A percentile compares a stretch with the other conserved stretches of the same genome.
Conservation (phyloP, 2,888 invertebrate species). For the Drosophila borborema region DNA sequence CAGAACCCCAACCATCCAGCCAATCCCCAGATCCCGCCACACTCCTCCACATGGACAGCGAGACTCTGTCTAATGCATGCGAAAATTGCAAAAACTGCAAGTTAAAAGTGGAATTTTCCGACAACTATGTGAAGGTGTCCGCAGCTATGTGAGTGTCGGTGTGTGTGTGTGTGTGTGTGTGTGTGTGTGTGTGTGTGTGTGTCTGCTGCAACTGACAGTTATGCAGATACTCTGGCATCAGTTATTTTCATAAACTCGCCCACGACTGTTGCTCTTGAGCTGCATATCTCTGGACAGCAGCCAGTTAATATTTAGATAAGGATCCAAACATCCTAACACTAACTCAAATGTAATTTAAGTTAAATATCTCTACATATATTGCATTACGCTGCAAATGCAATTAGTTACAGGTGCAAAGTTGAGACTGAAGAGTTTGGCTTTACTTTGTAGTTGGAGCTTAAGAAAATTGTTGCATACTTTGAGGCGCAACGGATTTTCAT, state of each 20-base stretch:
- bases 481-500: background rate
- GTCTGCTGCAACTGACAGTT: slow-evolving; percentile 32
- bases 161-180: slow-evolving; percentile 3
- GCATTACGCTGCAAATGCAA: slow-evolving; percentile 41
- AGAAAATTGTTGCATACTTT: slow-evolving; percentile 36
- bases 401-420: slow-evolving; percentile 39
- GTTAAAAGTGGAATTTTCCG: slow-evolving; percentile 55
- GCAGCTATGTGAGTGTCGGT: slow-evolving; percentile 6
- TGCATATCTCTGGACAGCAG: slow-evolving; percentile 44
- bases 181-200: slow-evolving; percentile 3
- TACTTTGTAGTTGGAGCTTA: background rate
- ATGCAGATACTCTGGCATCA: slow-evolving; percentile 45
- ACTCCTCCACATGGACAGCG: slow-evolving; percentile 7
- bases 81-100: slow-evolving; percentile 63
- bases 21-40: background rate
- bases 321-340: slow-evolving; percentile 18
- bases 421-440: slow-evolving; percentile 1
- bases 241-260: slow-evolving; percentile 60
- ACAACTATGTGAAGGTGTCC: slow-evolving; percentile 55
- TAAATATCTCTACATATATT: slow-evolving; percentile 31
- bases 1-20: background rate
- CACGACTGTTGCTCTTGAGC: slow-evolving; percentile 12
- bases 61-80: slow-evolving; percentile 50
- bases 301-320: slow-evolving; percentile 47
- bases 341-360: slow-evolving; percentile 26